These are phyloP conservation scores for Trachymyrmex cornetzi DNA, from an alignment of 1,140 invertebrate species.

Conservation along the genomic window DNA sequence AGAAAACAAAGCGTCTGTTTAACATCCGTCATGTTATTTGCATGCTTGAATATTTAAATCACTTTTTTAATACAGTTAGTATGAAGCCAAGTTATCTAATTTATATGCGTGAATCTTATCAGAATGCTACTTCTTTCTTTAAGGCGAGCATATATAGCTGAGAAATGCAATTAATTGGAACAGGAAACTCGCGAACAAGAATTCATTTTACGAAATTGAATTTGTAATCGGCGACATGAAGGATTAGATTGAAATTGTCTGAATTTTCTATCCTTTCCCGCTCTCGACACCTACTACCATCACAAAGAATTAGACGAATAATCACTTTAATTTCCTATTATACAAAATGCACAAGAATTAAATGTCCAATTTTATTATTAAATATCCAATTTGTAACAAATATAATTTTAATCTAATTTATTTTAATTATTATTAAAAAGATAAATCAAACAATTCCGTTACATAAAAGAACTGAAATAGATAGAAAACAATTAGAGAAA, in stretches of 20 bases:
- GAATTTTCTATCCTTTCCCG: constrained; percentile 9
- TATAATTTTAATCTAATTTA: not conserved
- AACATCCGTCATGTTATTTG: not conserved
- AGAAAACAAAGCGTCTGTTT: not conserved
- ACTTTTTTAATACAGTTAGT: not conserved
- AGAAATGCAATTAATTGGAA: constrained; percentile 43
- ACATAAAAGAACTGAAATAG: not conserved
- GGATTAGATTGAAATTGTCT: constrained; percentile 35
- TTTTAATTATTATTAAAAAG: not conserved
- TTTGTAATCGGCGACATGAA: constrained; percentile 42
- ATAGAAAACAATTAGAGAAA: not conserved
- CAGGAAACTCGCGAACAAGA: constrained; percentile 30
- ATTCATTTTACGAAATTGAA: constrained; percentile 43
- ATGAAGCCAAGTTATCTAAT: not conserved
- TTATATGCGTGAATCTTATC: not conserved
- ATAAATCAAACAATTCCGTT: not conserved
- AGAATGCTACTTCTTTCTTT: constrained; percentile 14
- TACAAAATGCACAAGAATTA: not conserved
- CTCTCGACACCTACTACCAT: constrained; percentile 16
- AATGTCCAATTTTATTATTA: not conserved
- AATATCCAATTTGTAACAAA: not conserved
- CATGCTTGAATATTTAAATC: not conserved
- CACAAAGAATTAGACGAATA: constrained; percentile 29
- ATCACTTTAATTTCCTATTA: not conserved
- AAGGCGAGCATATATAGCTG: constrained; percentile 5